These are phyloP conservation scores for Dicycla oo DNA, from an alignment of 2,888 invertebrate genomes.

Conservation along the genomic window DNA sequence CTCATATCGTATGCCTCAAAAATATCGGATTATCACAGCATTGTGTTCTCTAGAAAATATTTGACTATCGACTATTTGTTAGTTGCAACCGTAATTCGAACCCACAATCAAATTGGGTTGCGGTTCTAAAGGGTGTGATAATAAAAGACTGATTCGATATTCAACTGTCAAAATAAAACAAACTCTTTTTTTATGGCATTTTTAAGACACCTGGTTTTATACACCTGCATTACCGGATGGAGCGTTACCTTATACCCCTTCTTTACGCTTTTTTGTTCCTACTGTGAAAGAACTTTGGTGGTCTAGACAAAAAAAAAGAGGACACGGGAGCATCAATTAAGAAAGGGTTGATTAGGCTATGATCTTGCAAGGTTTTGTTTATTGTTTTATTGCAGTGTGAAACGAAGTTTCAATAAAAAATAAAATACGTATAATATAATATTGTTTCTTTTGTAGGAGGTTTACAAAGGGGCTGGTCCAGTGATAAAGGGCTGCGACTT, in stretches of 20 bases:
- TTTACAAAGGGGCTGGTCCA: background rate
- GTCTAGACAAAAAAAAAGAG: conserved; percentile 54
- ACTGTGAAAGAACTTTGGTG: conserved; percentile 54
- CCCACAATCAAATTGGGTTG: conserved; percentile 16
- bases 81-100: conserved; percentile 34
- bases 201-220: conserved; percentile 50
- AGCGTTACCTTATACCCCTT: conserved; percentile 55
- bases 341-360: conserved; percentile 40
- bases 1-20: background rate
- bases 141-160: conserved; percentile 27
- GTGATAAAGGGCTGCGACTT: no score
- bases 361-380: conserved; percentile 22
- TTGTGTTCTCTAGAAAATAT: conserved; percentile 7
- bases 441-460: background rate
- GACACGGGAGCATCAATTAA: conserved; percentile 42
- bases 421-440: no score
- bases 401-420: background rate
- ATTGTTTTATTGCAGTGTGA: background rate
- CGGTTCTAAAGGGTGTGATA: conserved; percentile 11
- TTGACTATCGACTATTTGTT: conserved; percentile 1
- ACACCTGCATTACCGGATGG: conserved; percentile 65
- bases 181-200: conserved; percentile 20
- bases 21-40: background rate
- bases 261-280: conserved; percentile 65
- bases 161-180: conserved; percentile 49